Evolutionary conservation across 2,888 invertebrate species (phyloP).

Genomic region (Priocnemis perturbator): DNA sequence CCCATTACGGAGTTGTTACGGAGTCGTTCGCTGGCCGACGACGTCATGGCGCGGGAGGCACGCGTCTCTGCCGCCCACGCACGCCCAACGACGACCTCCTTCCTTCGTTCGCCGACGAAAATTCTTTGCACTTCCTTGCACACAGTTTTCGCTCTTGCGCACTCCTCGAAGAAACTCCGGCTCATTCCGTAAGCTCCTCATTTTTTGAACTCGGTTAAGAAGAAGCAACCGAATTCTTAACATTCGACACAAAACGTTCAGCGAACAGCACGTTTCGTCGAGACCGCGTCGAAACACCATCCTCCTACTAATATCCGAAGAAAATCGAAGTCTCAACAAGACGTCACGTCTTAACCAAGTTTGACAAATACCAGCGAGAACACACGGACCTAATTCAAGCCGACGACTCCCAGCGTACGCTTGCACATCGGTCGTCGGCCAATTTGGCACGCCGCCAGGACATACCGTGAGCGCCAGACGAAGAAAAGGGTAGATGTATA

Average conservation of each 20-base stretch:
- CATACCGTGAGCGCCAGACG: constrained; percentile 11
- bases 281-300: too few species aligned
- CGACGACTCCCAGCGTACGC: not conserved
- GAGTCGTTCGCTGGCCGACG: constrained; percentile 11
- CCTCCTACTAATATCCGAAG: too few species aligned
- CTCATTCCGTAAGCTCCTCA: too few species aligned
- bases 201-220: too few species aligned
- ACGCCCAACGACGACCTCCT: not conserved
- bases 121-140: too few species aligned
- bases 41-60: not conserved
- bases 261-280: too few species aligned
- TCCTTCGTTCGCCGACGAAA: too few species aligned
- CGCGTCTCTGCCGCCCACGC: constrained; percentile 8
- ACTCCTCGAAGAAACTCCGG: too few species aligned
- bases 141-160: too few species aligned
- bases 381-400: not conserved
- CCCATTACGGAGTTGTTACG: too few species aligned
- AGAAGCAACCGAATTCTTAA: too few species aligned
- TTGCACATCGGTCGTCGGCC: constrained; percentile 8
- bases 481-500: constrained; percentile 9
- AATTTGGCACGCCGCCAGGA: constrained; percentile 39
- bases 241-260: too few species aligned
- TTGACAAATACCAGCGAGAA: constrained; percentile 13
- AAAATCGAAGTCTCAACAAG: not conserved
- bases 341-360: constrained; percentile 12